Evolutionary conservation across 2,797 vertebrate species (phyloP), one percentile per base, ranked within the genome.

Genomic region (Cheirogaleus major): DNA sequence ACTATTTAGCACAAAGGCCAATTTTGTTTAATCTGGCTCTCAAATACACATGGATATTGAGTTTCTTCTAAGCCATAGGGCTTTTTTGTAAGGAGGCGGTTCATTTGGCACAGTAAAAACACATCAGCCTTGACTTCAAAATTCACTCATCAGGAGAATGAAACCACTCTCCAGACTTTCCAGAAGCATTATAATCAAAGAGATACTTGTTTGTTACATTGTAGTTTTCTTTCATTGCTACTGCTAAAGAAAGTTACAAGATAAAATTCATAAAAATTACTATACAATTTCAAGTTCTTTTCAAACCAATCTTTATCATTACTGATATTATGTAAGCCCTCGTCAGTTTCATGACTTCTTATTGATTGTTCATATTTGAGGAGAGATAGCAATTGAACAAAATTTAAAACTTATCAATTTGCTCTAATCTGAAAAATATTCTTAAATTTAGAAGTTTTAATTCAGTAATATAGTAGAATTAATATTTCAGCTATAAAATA

Each of bases 21-120:
- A 82, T 50, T 97, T 94, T 95, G 86, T 97, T 97, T 96, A 94
- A 94, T 91, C 38, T 93, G 80, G 45, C 75, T 94, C 91, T 79
- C 43, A 84, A 91, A 91, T 75, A n/a, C 70, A 89, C 52, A 43
- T n/a, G 41, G 79, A 91, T 95, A 96, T 73, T 93, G 67, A 87
- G 93, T 97, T 96, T 89, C 70, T 87, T 96, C 86, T 93, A 95
- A 65, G 86, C 55, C 82, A 65, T 12, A 70, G 30, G 32, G 59
- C 84, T 96, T 97, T 97, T 91, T 63, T 67, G 35, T 97, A 89
- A 90, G 91, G 79, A 89, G 83, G 43, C 82, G 63, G 70, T 91
- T 97, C 94, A 80, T 93, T 95, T 96, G 81, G 65, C 63, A 59
- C 86, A 95, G 94, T 95, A 94, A 97, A 97, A 95, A 91, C 72